phyloP scores from a whole-genome alignment of 2,113 vertebrate species.

The Passer domesticus region DNA sequence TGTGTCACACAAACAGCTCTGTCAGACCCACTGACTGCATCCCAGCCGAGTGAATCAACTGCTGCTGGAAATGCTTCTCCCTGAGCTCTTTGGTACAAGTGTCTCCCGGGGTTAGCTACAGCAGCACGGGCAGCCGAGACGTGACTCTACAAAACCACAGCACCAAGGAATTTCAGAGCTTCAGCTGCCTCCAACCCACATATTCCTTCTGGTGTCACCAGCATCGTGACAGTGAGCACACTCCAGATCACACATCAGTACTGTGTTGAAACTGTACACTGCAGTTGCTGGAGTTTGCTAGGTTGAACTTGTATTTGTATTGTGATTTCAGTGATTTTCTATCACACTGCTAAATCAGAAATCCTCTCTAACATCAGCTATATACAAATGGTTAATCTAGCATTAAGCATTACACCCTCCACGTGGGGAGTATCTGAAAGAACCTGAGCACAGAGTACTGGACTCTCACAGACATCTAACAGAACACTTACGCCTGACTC shows the following conservation, averaged over 20 bases:
- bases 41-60: not conserved
- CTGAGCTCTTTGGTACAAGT: not conserved
- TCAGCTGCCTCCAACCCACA: not conserved
- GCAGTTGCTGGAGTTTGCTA: not conserved
- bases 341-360: not conserved
- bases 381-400: not conserved
- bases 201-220: accelerated
- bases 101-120: not conserved
- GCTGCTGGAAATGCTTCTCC: not conserved
- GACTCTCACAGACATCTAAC: not conserved
- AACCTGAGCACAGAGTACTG: not conserved
- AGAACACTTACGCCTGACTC: not conserved
- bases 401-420: not conserved
- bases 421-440: not conserved
- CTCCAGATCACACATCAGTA: not conserved
- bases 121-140: not conserved
- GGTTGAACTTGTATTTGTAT: not conserved
- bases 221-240: accelerated
- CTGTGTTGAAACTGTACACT: accelerated
- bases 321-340: not conserved
- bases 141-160: not conserved
- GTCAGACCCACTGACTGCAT: not conserved
- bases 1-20: not conserved
- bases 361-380: not conserved
- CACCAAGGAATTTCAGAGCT: not conserved